Base-by-base conservation (phyloP, 1,140 invertebrate species). In the Drosophila kurseongensis region DNA sequence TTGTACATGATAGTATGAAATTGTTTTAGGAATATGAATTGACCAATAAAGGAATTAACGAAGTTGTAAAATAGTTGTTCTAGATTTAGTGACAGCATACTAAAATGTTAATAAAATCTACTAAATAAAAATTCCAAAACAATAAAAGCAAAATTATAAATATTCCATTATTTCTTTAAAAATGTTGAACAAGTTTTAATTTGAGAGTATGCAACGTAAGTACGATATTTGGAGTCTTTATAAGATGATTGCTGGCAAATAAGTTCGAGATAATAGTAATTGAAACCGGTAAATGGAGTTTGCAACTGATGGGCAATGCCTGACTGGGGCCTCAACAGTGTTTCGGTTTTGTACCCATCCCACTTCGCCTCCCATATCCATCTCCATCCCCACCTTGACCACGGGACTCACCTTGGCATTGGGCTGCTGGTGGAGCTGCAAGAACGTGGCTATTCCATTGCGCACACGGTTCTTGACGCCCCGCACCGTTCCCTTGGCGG, bases 391-490 rank as follows among this genome's bases (percentile, higher is more conserved):
- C 27, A n/a, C 3, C 38, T 23, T 63, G 60, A 63, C 13, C 60
- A 7, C 29, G 50, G 5, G 90, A 66, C 93, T 93, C 83, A 97
- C 96, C 95, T 96, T 96, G 55, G 94, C 95, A 56, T 95, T 94
- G 50, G 95, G 93, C 75, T 94, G 94, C 72, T 88, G 83, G 68
- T 96, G 96, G 78, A 97, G 95, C 88, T 97, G 96, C n/a, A 98
- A 94, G 92, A 98, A 98, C n/a, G 97, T 98, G 14, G 97, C 97
- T 82, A 99, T 98, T 71, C 98, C 97, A 59, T 97, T 97, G 78
- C 97, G 93, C 27, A 99, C 98, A 81, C 97, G 94, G 93, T 99
- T 98, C 93, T 97, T 98, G 44, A 98, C 97, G 55, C 97, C 97
- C 18, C 98, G 94, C 71, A 98, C 96, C 12, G 97, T 98, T 44